A percentile compares a stretch with the other conserved stretches of the same genome.
phyloP scores from a whole-genome alignment of 2,797 vertebrate species.

The Gorsachius magnificus region DNA sequence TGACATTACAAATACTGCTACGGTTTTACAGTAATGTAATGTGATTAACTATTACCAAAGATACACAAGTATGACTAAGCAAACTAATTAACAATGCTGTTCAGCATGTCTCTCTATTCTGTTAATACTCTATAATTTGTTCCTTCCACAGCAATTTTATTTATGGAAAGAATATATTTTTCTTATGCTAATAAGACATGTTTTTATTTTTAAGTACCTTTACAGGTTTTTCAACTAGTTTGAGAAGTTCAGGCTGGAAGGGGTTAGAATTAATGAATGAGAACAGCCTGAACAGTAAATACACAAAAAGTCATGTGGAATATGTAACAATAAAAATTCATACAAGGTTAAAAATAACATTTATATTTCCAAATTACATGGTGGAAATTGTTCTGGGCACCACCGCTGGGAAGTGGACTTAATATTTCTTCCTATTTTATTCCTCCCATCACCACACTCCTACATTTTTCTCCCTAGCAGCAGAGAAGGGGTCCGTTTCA shows the following conservation, averaged over 20 bases:
- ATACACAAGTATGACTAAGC: conserved; percentile 19
- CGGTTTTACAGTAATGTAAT: conserved; percentile 1
- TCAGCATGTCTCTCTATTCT: not conserved
- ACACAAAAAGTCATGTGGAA: not conserved
- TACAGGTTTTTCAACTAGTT: not conserved
- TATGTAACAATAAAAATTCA: not conserved
- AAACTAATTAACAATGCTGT: conserved; percentile 27
- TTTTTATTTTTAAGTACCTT: not conserved
- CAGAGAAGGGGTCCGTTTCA: not conserved
- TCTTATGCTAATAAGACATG: not conserved
- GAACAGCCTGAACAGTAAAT: not conserved
- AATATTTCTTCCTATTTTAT: not conserved
- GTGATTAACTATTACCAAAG: conserved; percentile 32
- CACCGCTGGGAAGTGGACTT: not conserved
- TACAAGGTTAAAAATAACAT: not conserved
- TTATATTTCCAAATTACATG: not conserved
- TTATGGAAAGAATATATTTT: not conserved
- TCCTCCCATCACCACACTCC: not conserved
- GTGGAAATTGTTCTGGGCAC: not conserved
- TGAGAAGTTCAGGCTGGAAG: not conserved
- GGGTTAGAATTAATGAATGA: not conserved
- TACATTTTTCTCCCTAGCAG: not conserved
- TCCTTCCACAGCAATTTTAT: not conserved
- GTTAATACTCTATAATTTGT: not conserved
- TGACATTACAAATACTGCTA: conserved; percentile 2